A percentile compares a stretch with the other conserved stretches of the same genome.
Evolutionary conservation across 2,797 vertebrate genomes (phyloP).

Genomic region (Melanotaenia parkinsoni): DNA sequence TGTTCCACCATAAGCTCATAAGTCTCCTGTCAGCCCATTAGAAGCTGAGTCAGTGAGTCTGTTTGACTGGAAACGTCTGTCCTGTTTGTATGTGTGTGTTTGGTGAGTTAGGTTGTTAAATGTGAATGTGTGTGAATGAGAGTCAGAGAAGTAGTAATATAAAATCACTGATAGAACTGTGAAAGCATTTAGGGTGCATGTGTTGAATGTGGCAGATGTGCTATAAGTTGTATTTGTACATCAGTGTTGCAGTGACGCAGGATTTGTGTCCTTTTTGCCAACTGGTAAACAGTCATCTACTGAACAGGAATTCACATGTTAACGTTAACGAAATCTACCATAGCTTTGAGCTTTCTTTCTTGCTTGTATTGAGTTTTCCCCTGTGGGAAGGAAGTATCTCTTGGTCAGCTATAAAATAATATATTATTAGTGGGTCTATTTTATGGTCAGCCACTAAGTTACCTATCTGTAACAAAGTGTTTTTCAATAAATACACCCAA

Average conservation of each 20-base stretch:
- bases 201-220: constrained; percentile 59
- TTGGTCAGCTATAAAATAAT: no score
- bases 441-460: no score
- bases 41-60: constrained; percentile 28
- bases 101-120: constrained; percentile 25
- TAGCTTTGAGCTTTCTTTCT: neutral
- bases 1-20: constrained; percentile 50
- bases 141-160: neutral
- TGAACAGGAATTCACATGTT: constrained; percentile 53
- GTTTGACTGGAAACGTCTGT: constrained; percentile 43
- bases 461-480: no score
- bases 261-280: constrained; percentile 45
- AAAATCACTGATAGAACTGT: constrained; percentile 42
- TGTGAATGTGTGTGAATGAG: constrained; percentile 16
- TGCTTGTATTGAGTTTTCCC: neutral
- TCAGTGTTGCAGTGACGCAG: constrained; percentile 59
- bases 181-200: constrained; percentile 63
- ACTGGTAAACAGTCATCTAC: constrained; percentile 47
- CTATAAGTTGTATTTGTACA: constrained; percentile 35
- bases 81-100: constrained; percentile 2
- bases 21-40: constrained; percentile 40
- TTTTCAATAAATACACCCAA: no score
- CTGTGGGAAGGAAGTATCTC: no score
- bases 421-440: no score
- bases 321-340: constrained; percentile 3